phyloP scores from a whole-genome alignment of 2,888 invertebrate species.

The Leptinotarsa rubiginosa region DNA sequence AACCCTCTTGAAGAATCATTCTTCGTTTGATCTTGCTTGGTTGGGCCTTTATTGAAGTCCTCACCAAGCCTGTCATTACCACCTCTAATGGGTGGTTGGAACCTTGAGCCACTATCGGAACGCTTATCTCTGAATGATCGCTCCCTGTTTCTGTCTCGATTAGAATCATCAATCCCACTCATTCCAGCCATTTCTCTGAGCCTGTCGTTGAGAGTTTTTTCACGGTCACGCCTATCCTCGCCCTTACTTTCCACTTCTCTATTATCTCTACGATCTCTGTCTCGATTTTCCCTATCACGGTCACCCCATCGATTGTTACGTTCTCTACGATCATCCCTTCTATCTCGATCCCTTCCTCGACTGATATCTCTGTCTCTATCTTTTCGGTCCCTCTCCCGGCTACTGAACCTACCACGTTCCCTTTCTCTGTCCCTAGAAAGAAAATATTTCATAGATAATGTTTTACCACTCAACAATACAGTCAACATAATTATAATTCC shows the following conservation, averaged over 20 bases:
- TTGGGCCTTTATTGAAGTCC: neutral
- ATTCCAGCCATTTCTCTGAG: constrained; percentile 60
- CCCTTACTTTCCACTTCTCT: constrained; percentile 22
- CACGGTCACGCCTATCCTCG: constrained; percentile 54
- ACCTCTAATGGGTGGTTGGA: neutral
- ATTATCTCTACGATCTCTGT: constrained; percentile 42
- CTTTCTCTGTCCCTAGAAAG: constrained; percentile 29
- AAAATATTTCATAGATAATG: neutral
- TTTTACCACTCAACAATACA: neutral
- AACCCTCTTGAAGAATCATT: neutral
- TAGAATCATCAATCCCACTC: constrained; percentile 43
- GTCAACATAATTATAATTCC: neutral
- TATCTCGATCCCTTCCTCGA: constrained; percentile 44
- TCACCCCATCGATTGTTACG: constrained; percentile 60
- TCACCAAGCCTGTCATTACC: neutral
- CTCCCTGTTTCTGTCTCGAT: constrained; percentile 38
- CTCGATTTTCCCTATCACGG: constrained; percentile 55
- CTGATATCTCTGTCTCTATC: constrained; percentile 24
- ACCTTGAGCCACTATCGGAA: constrained; percentile 18
- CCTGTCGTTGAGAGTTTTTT: constrained; percentile 59
- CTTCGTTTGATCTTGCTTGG: neutral
- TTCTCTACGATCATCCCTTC: constrained; percentile 55
- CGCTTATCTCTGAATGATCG: constrained; percentile 28
- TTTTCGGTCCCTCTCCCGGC: constrained; percentile 51
- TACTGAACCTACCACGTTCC: constrained; percentile 22